Evolutionary conservation across 2,888 invertebrate genomes (phyloP).

Genomic region (Eilema sororculum): DNA sequence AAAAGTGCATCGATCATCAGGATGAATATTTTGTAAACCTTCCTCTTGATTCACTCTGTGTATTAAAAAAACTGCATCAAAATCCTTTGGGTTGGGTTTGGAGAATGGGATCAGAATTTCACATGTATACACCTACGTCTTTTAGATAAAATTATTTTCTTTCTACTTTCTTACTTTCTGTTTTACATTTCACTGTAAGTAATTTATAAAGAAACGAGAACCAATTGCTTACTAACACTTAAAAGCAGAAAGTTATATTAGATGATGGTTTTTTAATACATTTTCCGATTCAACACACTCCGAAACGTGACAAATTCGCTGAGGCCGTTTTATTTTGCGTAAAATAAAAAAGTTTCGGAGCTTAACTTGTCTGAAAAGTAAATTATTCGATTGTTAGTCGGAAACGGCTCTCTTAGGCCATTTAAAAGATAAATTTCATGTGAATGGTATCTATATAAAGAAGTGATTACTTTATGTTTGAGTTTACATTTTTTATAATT

Average conservation of each 20-base stretch:
- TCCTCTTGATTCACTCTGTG: too few species aligned
- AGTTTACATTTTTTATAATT: neutral
- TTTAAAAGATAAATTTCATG: slow-evolving; percentile 53
- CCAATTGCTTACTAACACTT: too few species aligned
- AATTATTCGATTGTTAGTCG: slow-evolving; percentile 42
- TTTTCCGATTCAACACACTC: neutral
- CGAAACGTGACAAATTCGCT: slow-evolving; percentile 24
- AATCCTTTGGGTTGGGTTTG: too few species aligned
- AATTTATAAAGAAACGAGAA: too few species aligned
- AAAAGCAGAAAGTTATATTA: neutral
- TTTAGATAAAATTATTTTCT: too few species aligned
- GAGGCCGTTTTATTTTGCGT: slow-evolving; percentile 28
- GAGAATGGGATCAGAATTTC: too few species aligned
- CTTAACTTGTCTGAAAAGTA: slow-evolving; percentile 43
- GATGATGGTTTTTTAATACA: neutral
- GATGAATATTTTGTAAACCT: too few species aligned
- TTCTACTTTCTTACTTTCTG: too few species aligned
- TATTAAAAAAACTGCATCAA: too few species aligned
- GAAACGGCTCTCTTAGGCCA: slow-evolving; percentile 48
- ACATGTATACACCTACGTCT: too few species aligned
- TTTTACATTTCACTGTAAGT: too few species aligned
- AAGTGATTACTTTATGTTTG: slow-evolving; percentile 26
- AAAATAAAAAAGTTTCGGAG: slow-evolving; percentile 36
- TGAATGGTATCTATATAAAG: slow-evolving; percentile 35
- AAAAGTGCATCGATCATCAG: too few species aligned